A percentile compares a stretch with the other conserved stretches of the same genome.
Conservation (phyloP, 2,113 vertebrate genomes). For the Falcunculus frontatus region DNA sequence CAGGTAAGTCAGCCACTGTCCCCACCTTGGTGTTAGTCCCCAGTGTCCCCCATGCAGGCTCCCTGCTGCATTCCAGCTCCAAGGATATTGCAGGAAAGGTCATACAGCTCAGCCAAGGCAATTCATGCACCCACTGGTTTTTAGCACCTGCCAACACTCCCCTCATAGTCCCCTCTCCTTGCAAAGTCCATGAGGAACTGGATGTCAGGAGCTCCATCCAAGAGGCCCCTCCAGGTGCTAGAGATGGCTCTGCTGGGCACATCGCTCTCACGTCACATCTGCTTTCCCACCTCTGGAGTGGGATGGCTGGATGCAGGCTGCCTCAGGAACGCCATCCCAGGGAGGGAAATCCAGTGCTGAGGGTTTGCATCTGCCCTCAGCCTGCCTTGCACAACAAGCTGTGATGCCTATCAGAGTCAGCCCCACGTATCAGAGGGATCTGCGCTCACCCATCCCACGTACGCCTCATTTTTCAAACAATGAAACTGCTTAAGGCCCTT, state of each 20-base stretch:
- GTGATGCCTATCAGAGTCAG: background rate
- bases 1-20: background rate
- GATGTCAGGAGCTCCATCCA: background rate
- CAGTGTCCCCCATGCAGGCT: background rate
- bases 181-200: background rate
- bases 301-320: background rate
- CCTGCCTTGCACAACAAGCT: background rate
- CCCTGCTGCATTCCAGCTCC: background rate
- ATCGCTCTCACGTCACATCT: fast-evolving
- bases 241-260: fast-evolving
- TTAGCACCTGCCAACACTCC: background rate
- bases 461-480: background rate
- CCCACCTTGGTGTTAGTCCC: background rate
- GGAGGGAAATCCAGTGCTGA: background rate
- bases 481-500: background rate
- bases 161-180: background rate
- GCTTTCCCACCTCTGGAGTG: background rate
- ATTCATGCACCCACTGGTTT: background rate
- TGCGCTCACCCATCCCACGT: background rate
- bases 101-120: background rate
- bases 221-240: background rate
- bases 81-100: background rate
- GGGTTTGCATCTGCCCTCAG: background rate
- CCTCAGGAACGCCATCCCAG: background rate
- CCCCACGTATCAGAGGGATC: background rate